Conservation (phyloP, 2,888 invertebrate genomes). For the Lepidocyrtinus sp. region DNA sequence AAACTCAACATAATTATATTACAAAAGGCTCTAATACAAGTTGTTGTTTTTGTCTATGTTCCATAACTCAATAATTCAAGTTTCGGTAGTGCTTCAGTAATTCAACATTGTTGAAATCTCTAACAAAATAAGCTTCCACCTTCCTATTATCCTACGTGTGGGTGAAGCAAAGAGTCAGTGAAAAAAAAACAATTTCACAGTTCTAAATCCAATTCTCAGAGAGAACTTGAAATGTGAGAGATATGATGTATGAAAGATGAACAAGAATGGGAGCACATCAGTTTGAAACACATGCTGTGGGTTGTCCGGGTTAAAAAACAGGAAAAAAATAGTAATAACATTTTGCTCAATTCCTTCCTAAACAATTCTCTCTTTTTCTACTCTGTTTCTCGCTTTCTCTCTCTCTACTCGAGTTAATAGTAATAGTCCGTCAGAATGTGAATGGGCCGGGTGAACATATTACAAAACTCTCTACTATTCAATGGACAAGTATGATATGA, state of each 20-base stretch:
- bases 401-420: slow-evolving; percentile 23
- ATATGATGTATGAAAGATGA: background rate
- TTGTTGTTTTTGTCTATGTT: too few relatives aligned
- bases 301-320: background rate
- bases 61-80: too few relatives aligned
- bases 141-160: too few relatives aligned
- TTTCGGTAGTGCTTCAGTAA: too few relatives aligned
- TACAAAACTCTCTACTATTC: slow-evolving; percentile 15
- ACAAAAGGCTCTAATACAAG: too few relatives aligned
- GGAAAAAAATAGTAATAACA: slow-evolving; percentile 42
- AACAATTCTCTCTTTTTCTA: slow-evolving; percentile 17
- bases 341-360: slow-evolving; percentile 25
- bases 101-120: too few relatives aligned
- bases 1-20: too few relatives aligned
- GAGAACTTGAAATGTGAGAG: too few relatives aligned
- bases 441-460: background rate
- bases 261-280: background rate
- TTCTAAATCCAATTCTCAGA: too few relatives aligned
- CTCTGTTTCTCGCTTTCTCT: slow-evolving; percentile 18
- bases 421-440: slow-evolving; percentile 44
- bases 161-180: too few relatives aligned
- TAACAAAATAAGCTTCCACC: too few relatives aligned
- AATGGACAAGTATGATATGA: slow-evolving; percentile 18
- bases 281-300: slow-evolving; percentile 3
- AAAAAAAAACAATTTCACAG: too few relatives aligned